Evolutionary conservation across 1,140 invertebrate genomes (phyloP).

Genomic region (Polyergus mexicanus): DNA sequence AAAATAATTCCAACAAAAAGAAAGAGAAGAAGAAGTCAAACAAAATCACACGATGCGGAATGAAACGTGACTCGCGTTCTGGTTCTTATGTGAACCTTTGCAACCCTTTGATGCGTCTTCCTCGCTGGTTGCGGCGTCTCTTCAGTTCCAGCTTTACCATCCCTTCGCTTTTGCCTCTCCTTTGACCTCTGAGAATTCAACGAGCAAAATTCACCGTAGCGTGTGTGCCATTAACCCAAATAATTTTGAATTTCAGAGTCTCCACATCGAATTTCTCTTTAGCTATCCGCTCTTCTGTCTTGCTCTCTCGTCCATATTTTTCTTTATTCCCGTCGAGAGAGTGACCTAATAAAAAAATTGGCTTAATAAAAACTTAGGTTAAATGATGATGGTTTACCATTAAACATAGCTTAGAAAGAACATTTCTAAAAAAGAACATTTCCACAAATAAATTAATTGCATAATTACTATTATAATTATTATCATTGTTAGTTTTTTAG

Average conservation of each 20-base stretch:
- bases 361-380: not conserved
- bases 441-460: not conserved
- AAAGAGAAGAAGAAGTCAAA: slow-evolving; percentile 4
- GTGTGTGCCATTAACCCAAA: slow-evolving; percentile 76
- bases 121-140: slow-evolving; percentile 10
- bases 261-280: slow-evolving; percentile 38
- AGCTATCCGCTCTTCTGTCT: not conserved
- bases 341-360: slow-evolving; percentile 18
- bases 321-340: slow-evolving; percentile 1
- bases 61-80: slow-evolving; percentile 57
- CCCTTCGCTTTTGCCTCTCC: slow-evolving; percentile 59
- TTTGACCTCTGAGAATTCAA: slow-evolving; percentile 68
- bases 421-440: not conserved
- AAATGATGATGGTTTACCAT: not conserved
- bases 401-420: not conserved
- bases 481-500: not conserved
- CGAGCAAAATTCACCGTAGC: slow-evolving; percentile 54
- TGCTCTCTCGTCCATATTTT: not conserved
- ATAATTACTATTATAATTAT: slow-evolving; percentile 5
- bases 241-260: slow-evolving; percentile 64
- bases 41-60: slow-evolving; percentile 51
- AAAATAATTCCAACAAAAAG: slow-evolving; percentile 16
- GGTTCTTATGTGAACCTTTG: slow-evolving; percentile 39
- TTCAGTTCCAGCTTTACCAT: slow-evolving; percentile 52
- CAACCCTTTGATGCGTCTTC: slow-evolving; percentile 47